Evolutionary conservation across 2,888 invertebrate species (phyloP), one percentile per base, ranked within the genome.

Genomic region (Callyntrura guangdongensis): DNA sequence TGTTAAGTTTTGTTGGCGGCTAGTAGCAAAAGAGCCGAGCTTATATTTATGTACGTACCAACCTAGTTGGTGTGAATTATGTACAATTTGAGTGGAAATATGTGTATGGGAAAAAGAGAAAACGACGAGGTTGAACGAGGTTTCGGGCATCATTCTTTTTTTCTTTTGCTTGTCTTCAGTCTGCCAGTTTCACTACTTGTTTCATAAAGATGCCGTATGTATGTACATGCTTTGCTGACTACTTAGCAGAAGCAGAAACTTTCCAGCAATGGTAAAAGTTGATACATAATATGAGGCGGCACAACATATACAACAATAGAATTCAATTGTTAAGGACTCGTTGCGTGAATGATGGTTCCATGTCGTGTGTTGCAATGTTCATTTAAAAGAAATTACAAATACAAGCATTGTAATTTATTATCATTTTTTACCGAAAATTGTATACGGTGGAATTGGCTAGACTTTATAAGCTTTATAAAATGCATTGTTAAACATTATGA

Each of bases 61-160:
- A 17, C n/a, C 20, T 61, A 45, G 69, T 45, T 69, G 14, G 67
- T 45, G 45, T 69, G 17, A 17, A n/a, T 36, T 5, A 12, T 8
- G 45, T 69, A 45, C 69, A 69, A 22, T 49, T 61, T 17, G 69
- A 61, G 61, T 22, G 83, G 53, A 69, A 49, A 14, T 17, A 69
- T 17, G n/a, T 36, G 59, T 25, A 45, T 45, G 82, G 72, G 72
- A 77, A 64, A 77, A 59, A 81, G 90, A 91, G 84, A 85, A 89
- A 67, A 67, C 22, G 83, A 74, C 86, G 87, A 90, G 83, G 74
- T 61, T 82, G 83, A 74, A 74, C 61, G 72, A 89, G 74, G 82
- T 72, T 36, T 82, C 64, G 83, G 86, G 86, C 82, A 87, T 87
- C 87, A 87, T 91, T 91, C 90, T 91, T 87, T 36, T 90, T 84